Evolutionary conservation across 2,888 invertebrate species (phyloP).

Genomic region (Macaria notata): DNA sequence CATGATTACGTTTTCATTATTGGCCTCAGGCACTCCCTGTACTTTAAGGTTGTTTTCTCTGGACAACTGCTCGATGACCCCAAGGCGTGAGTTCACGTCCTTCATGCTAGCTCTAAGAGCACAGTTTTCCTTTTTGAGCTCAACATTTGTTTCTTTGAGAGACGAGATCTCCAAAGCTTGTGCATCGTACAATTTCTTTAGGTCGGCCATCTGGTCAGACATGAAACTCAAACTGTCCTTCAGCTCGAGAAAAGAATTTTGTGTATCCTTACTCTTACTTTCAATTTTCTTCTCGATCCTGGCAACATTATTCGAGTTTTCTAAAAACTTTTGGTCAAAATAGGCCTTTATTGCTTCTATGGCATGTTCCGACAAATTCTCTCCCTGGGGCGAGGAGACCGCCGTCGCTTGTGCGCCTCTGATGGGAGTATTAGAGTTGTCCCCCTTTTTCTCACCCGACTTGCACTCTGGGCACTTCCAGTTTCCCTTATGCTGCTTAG

Average conservation of each 20-base stretch:
- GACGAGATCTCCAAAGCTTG: not conserved
- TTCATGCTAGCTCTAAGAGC: not conserved
- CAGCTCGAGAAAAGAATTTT: not conserved
- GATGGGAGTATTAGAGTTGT: constrained; percentile 2
- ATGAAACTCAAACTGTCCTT: not conserved
- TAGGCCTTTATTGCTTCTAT: not conserved
- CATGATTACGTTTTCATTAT: not conserved
- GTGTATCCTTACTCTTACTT: not conserved
- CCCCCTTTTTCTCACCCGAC: not conserved
- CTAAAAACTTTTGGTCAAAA: not conserved
- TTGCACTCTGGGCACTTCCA: not conserved
- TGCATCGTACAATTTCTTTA: not conserved
- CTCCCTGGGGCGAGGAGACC: not conserved
- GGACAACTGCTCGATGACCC: not conserved
- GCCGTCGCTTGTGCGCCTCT: not conserved
- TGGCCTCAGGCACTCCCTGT: not conserved
- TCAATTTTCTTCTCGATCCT: constrained; percentile 2
- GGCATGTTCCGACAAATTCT: not conserved
- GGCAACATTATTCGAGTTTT: not conserved
- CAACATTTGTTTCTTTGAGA: not conserved
- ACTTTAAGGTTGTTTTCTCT: not conserved
- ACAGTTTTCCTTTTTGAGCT: not conserved
- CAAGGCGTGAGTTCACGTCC: not conserved
- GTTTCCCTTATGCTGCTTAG: not conserved
- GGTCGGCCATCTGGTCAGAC: not conserved